These are phyloP conservation scores for Oenanthe melanoleuca DNA, from an alignment of 2,113 vertebrate genomes.

Conservation along the genomic window DNA sequence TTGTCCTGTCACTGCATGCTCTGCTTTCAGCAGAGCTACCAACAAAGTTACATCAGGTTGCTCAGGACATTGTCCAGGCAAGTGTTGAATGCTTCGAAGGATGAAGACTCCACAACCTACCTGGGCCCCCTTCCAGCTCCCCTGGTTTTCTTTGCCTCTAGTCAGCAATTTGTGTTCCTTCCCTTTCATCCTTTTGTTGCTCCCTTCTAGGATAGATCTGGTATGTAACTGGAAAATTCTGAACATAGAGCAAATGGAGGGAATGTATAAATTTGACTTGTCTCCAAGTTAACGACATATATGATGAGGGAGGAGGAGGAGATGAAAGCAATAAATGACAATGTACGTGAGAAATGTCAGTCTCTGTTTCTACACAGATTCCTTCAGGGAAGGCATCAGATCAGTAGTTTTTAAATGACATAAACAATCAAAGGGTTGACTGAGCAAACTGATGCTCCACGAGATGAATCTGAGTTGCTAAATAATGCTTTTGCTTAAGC, in stretches of 20 bases:
- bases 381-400: conserved; percentile 15
- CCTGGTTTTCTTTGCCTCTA: not conserved
- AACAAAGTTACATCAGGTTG: not conserved
- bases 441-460: not conserved
- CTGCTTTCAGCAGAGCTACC: not conserved
- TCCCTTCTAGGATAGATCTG: not conserved
- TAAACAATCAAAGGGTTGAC: not conserved
- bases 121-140: not conserved
- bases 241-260: not conserved
- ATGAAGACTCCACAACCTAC: not conserved
- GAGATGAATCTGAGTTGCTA: not conserved
- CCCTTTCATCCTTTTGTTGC: not conserved
- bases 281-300: not conserved
- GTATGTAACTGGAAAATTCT: not conserved
- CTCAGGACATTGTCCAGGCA: not conserved
- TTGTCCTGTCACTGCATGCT: not conserved
- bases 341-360: not conserved
- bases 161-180: not conserved
- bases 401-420: conserved; percentile 20
- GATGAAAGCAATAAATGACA: conserved; percentile 37
- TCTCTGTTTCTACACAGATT: not conserved
- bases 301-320: not conserved
- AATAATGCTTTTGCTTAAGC: not conserved
- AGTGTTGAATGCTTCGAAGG: not conserved
- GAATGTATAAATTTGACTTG: not conserved